phyloP scores from a whole-genome alignment of 2,113 vertebrate species.

The Corythornis madagascariensis region DNA sequence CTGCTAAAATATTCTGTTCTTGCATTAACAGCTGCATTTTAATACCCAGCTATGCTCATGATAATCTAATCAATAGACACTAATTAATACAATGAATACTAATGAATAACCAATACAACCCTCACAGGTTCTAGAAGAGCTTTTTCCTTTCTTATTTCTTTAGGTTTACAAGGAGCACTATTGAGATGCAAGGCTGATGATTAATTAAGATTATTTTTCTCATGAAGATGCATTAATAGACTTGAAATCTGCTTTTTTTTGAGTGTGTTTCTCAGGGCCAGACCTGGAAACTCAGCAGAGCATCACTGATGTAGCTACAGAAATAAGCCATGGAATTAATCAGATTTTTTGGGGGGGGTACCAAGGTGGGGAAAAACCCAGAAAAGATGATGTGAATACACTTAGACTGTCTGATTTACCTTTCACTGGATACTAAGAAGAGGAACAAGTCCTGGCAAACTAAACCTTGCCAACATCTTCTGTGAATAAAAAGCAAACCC shows the following conservation, averaged over 20 bases:
- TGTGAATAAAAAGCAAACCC: background rate
- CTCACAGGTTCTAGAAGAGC: background rate
- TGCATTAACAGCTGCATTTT: background rate
- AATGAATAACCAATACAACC: background rate
- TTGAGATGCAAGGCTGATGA: background rate
- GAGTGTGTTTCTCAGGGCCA: background rate
- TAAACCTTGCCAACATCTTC: background rate
- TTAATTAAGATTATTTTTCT: background rate
- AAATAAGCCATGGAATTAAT: constrained; percentile 5
- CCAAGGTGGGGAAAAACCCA: background rate
- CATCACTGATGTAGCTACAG: background rate
- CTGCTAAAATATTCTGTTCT: background rate
- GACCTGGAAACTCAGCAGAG: background rate
- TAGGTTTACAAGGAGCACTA: background rate
- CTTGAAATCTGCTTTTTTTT: background rate
- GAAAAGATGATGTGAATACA: background rate
- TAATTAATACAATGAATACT: background rate
- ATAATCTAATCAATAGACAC: background rate
- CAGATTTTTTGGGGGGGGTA: background rate
- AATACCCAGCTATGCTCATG: background rate
- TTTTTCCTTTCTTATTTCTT: background rate
- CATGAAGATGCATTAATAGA: background rate
- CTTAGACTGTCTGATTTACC: background rate
- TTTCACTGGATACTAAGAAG: background rate
- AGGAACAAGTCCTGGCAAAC: background rate